A percentile compares a stretch with the other conserved stretches of the same genome.
phyloP scores from a whole-genome alignment of 2,888 invertebrate species.

The Eudasyphora cyanicolor region DNA sequence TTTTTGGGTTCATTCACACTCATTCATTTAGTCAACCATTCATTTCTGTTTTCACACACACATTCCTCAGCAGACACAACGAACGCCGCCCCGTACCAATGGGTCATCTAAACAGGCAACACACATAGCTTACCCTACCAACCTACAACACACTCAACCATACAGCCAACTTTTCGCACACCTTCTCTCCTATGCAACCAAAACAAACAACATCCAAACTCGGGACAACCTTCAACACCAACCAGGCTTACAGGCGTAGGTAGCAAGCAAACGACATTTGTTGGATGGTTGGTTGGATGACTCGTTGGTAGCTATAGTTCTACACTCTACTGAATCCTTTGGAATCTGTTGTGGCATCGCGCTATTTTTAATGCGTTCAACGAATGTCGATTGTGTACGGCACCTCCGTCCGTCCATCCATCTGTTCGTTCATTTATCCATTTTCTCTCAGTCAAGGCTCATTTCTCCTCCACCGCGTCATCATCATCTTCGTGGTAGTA shows the following conservation, averaged over 20 bases:
- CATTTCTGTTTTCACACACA: not conserved
- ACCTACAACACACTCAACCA: not conserved
- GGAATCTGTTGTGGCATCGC: not conserved
- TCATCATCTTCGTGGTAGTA: not conserved
- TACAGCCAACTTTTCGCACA: not conserved
- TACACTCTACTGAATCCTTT: constrained; percentile 37
- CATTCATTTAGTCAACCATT: not conserved
- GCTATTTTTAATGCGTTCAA: not conserved
- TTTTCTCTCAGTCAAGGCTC: constrained; percentile 18
- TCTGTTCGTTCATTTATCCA: not conserved
- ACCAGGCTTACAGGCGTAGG: constrained; percentile 37
- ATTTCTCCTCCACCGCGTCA: no score
- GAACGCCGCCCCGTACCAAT: not conserved
- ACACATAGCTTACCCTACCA: not conserved
- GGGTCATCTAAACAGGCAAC: constrained; percentile 33
- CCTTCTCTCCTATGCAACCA: not conserved
- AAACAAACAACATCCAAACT: constrained; percentile 43
- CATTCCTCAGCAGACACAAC: not conserved
- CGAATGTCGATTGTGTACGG: not conserved
- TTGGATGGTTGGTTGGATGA: not conserved
- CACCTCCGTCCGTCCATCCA: not conserved
- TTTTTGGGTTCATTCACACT: constrained; percentile 44
- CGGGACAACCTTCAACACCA: constrained; percentile 19
- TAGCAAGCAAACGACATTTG: not conserved
- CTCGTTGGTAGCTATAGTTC: no score